Conservation (phyloP, 2,797 vertebrate species). For the Amniataba percoides region DNA sequence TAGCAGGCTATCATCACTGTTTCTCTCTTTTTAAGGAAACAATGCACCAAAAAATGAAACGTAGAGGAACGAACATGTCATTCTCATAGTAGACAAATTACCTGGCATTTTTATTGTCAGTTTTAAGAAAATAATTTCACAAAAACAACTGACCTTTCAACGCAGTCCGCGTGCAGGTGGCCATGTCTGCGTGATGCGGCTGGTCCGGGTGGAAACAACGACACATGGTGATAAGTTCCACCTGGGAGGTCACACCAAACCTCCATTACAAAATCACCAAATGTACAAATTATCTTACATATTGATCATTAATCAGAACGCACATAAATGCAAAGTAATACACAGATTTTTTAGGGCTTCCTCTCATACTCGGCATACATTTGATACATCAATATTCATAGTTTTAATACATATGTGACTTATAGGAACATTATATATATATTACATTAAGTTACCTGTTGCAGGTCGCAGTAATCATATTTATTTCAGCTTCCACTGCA, state of each 20-base stretch:
- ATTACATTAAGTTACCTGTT: too few relatives aligned
- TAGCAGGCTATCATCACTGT: background rate
- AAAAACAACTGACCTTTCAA: slow-evolving; percentile 82
- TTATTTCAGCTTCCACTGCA: too few relatives aligned
- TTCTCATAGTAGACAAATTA: rapidly evolving
- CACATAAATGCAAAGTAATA: rapidly evolving
- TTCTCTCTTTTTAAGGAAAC: background rate
- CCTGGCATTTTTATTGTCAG: background rate
- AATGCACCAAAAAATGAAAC: rapidly evolving
- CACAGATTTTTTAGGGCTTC: rapidly evolving
- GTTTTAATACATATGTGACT: background rate
- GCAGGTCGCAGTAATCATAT: too few relatives aligned
- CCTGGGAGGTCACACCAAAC: rapidly evolving
- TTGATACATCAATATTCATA: rapidly evolving
- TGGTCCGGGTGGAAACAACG: slow-evolving; percentile 65
- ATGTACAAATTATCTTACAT: rapidly evolving
- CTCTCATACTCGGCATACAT: background rate
- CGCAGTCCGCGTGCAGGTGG: slow-evolving; percentile 65
- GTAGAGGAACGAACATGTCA: rapidly evolving
- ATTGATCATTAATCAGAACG: rapidly evolving
- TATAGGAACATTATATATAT: background rate
- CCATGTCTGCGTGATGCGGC: slow-evolving; percentile 70
- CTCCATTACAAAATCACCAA: rapidly evolving
- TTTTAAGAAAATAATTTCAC: background rate
- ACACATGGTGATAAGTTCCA: slow-evolving; percentile 30